phyloP scores from a whole-genome alignment of 2,797 vertebrate genomes.

The Takifugu ocellatus region DNA sequence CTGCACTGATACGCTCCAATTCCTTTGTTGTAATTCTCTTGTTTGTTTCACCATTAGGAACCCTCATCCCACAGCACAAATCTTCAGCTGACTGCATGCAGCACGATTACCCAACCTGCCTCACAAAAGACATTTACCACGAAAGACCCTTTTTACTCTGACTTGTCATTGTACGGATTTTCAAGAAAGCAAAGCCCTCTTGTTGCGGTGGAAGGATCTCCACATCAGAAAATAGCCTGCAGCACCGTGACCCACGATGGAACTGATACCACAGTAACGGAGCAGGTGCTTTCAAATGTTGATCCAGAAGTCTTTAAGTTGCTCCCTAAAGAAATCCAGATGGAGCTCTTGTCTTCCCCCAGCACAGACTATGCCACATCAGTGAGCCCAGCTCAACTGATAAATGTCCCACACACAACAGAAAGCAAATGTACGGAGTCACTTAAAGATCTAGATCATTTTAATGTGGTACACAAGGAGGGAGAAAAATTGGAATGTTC shows the following conservation, averaged over 20 bases:
- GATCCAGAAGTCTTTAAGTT: constrained; percentile 83
- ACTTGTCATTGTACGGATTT: constrained; percentile 14
- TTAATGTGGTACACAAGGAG: not conserved
- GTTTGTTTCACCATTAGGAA: constrained; percentile 33
- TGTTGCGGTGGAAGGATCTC: constrained; percentile 20
- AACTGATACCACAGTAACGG: not conserved
- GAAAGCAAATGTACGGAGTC: constrained; percentile 3
- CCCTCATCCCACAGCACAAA: constrained; percentile 10
- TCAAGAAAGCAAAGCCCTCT: constrained; percentile 24
- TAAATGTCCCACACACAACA: not conserved
- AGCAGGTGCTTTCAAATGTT: constrained; percentile 60
- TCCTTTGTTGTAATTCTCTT: not conserved
- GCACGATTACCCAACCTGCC: constrained; percentile 7
- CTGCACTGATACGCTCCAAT: too few species aligned
- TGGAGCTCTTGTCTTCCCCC: constrained; percentile 71
- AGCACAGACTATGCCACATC: constrained; percentile 19
- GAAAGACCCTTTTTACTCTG: constrained; percentile 9
- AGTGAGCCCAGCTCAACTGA: not conserved
- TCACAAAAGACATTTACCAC: constrained; percentile 10
- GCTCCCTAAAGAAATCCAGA: constrained; percentile 83
- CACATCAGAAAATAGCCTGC: constrained; percentile 5
- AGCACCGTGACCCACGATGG: constrained; percentile 3
- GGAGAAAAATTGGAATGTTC: constrained; percentile 4
- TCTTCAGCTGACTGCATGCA: constrained; percentile 13
- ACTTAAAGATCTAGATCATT: constrained; percentile 4